Evolutionary conservation across 2,113 vertebrate species (phyloP).

Genomic region (Myiopsitta monachus): DNA sequence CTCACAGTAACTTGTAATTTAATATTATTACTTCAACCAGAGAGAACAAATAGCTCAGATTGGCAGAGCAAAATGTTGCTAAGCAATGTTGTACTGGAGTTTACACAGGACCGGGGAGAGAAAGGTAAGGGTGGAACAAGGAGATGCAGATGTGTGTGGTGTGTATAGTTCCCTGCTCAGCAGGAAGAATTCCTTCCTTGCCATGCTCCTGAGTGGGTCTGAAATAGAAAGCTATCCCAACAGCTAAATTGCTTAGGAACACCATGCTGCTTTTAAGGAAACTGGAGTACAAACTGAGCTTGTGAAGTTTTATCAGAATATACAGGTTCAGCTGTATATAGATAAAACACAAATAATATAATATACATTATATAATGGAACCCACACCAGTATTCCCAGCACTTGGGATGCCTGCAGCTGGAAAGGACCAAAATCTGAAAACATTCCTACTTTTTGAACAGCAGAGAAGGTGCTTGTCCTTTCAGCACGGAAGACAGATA

Average conservation of each 20-base stretch:
- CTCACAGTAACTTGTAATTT: neutral
- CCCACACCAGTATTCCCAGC: neutral
- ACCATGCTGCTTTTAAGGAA: neutral
- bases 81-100: neutral
- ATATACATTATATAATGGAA: neutral
- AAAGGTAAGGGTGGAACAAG: neutral
- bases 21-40: neutral
- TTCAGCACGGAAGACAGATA: neutral
- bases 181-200: neutral
- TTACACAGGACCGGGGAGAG: neutral
- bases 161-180: neutral
- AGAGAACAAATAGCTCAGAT: neutral
- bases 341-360: neutral
- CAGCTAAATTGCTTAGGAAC: neutral
- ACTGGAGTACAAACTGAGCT: neutral
- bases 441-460: neutral
- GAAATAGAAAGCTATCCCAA: neutral
- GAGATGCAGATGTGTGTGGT: neutral
- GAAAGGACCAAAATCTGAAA: neutral
- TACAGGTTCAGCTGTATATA: rapidly evolving
- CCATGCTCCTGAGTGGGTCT: rapidly evolving
- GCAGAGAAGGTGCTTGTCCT: neutral
- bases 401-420: neutral
- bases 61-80: neutral
- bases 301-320: neutral